These are phyloP conservation scores for Drosophila vallismaia DNA, from an alignment of 2,888 invertebrate species.

Conservation along the genomic window DNA sequence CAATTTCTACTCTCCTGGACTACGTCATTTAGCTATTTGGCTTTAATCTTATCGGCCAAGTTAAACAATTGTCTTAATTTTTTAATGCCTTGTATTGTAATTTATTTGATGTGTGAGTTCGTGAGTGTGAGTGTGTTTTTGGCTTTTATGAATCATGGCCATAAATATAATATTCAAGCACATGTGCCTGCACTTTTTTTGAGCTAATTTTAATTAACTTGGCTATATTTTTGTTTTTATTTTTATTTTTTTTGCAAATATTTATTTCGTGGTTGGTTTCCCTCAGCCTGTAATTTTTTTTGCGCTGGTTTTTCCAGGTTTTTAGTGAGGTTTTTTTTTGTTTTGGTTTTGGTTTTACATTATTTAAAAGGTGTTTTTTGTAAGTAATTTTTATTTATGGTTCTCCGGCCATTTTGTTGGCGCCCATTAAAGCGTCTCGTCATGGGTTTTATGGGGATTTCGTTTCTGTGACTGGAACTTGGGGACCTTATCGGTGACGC, in stretches of 20 bases:
- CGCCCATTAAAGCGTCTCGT: conserved; percentile 43
- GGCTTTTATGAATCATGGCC: conserved; percentile 18
- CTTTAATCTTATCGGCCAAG: neutral
- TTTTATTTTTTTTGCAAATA: conserved; percentile 16
- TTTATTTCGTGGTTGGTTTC: conserved; percentile 34
- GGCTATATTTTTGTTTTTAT: neutral
- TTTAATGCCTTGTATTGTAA: too few species aligned
- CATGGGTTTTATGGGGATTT: conserved; percentile 65
- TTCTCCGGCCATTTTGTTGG: conserved; percentile 53
- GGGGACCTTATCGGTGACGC: conserved; percentile 14
- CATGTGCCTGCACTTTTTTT: conserved; percentile 17
- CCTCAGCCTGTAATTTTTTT: conserved; percentile 4
- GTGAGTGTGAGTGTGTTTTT: too few species aligned
- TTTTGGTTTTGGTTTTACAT: neutral
- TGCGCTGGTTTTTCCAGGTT: neutral
- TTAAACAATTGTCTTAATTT: neutral
- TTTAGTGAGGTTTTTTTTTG: conserved; percentile 18
- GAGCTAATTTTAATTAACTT: conserved; percentile 60
- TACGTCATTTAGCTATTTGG: neutral
- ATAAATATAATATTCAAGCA: neutral
- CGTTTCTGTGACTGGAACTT: conserved; percentile 23
- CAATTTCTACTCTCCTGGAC: neutral
- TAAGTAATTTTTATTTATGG: conserved; percentile 30
- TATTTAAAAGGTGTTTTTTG: neutral
- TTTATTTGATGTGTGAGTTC: neutral